Evolutionary conservation across 2,888 invertebrate genomes (phyloP).

Genomic region (Leptinotarsa juncta): DNA sequence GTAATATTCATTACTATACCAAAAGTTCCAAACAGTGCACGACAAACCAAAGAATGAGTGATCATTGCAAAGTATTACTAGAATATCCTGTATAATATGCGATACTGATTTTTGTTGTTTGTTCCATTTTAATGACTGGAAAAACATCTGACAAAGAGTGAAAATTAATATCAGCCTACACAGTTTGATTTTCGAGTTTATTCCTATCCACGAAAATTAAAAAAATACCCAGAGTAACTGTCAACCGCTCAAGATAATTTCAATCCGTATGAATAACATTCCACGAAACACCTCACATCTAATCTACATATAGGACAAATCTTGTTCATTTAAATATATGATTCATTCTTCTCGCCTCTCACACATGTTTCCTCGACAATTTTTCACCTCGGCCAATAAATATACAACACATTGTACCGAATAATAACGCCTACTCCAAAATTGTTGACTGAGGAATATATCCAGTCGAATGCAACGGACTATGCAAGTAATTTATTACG

Average conservation of each 20-base stretch:
- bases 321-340: constrained; percentile 27
- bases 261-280: constrained; percentile 10
- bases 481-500: background rate
- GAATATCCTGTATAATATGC: too few relatives aligned
- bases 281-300: constrained; percentile 18
- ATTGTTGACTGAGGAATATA: background rate
- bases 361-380: constrained; percentile 8
- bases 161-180: too few relatives aligned
- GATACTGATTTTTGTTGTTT: too few relatives aligned
- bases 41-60: too few relatives aligned
- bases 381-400: constrained; percentile 13
- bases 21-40: too few relatives aligned
- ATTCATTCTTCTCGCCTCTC: constrained; percentile 24
- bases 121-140: too few relatives aligned
- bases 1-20: too few relatives aligned
- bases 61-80: too few relatives aligned
- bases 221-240: background rate
- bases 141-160: too few relatives aligned
- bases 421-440: constrained; percentile 24
- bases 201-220: background rate
- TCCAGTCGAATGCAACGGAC: constrained; percentile 16
- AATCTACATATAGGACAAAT: constrained; percentile 24
- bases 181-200: too few relatives aligned
- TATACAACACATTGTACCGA: constrained; percentile 16
- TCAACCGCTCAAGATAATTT: background rate